phyloP scores from a whole-genome alignment of 2,797 vertebrate genomes.

The Peromyscus aztecus region DNA sequence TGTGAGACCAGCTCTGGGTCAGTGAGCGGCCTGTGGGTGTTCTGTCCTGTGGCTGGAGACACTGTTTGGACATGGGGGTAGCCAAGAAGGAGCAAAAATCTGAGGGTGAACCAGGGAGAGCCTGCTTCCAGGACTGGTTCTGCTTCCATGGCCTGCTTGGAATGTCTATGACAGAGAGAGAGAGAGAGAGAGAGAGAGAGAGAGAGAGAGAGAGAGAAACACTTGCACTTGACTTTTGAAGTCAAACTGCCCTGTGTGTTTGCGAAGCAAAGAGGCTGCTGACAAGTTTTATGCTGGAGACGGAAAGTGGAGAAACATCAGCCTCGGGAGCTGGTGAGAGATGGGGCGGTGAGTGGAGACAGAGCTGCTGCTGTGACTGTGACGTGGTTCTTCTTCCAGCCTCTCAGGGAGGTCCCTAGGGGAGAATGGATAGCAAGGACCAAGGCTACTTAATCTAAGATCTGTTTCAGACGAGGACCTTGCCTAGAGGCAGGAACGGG shows the following conservation, averaged over 20 bases:
- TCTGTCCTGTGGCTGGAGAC: slow-evolving; percentile 65
- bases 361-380: slow-evolving; percentile 22
- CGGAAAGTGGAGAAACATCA: slow-evolving; percentile 84
- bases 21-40: rapidly evolving
- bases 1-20: neutral
- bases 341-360: slow-evolving; percentile 6
- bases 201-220: neutral
- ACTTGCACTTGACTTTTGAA: slow-evolving; percentile 86
- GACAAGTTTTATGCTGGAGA: slow-evolving; percentile 84
- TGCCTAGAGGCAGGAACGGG: neutral
- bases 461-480: neutral
- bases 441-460: neutral
- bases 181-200: neutral
- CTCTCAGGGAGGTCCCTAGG: neutral
- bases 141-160: slow-evolving; percentile 61
- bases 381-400: slow-evolving; percentile 6
- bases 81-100: slow-evolving; percentile 21
- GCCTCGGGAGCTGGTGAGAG: slow-evolving; percentile 76
- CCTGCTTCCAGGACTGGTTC: slow-evolving; percentile 42
- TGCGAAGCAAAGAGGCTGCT: slow-evolving; percentile 84
- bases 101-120: neutral
- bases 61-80: neutral
- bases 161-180: slow-evolving; percentile 58
- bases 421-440: neutral
- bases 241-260: slow-evolving; percentile 83